A percentile compares a stretch with the other conserved stretches of the same genome.
Conservation (phyloP, 2,888 invertebrate species). For the Oasisia sp. region DNA sequence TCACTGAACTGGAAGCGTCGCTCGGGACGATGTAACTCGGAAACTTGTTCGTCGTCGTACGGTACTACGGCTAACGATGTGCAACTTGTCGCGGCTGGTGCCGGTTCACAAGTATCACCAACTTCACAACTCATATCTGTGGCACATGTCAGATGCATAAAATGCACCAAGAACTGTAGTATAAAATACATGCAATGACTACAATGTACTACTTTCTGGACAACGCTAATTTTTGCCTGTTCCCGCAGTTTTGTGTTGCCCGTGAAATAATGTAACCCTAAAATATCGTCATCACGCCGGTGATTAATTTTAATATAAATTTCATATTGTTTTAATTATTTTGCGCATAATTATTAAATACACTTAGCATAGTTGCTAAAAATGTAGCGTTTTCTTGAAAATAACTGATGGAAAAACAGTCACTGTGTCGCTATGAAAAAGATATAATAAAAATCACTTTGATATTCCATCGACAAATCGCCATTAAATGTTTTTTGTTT, state of each 20-base stretch:
- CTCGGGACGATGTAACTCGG: conserved; percentile 32
- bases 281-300: background rate
- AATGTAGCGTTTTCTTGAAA: background rate
- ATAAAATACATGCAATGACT: background rate
- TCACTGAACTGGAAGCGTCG: conserved; percentile 33
- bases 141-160: background rate
- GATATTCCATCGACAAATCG: background rate
- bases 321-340: background rate
- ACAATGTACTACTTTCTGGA: background rate
- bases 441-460: background rate
- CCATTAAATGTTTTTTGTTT: background rate
- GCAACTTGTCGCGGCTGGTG: background rate
- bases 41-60: conserved; percentile 36
- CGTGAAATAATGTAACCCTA: background rate
- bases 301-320: background rate
- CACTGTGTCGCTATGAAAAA: background rate
- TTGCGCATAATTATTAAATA: background rate
- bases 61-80: conserved; percentile 34
- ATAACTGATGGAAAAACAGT: background rate
- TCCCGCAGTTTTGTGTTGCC: background rate
- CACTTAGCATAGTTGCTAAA: background rate
- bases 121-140: background rate
- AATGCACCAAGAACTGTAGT: background rate
- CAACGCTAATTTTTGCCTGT: background rate
- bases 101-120: background rate